phyloP scores from a whole-genome alignment of 92 coral and sea anemone species.

The Bergia sp. region DNA sequence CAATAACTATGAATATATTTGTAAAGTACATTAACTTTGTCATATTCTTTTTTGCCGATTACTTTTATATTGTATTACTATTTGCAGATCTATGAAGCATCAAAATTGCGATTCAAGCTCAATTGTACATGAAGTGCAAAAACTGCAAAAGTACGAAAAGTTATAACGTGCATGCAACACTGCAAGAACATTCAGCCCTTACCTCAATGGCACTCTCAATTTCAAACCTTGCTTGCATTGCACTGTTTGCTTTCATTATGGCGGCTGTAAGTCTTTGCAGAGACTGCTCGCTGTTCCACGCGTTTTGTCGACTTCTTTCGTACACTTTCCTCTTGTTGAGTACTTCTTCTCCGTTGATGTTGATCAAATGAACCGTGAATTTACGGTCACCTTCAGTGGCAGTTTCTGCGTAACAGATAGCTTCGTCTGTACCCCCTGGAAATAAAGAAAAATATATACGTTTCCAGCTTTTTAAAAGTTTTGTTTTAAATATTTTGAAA shows the following conservation, averaged over 20 bases:
- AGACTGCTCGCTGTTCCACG: conserved; percentile 68
- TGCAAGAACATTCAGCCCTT: background rate
- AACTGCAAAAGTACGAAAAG: too few species aligned
- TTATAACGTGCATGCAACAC: background rate
- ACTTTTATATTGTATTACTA: too few species aligned
- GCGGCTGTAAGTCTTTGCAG: conserved; percentile 52
- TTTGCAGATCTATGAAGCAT: too few species aligned
- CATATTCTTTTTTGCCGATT: too few species aligned
- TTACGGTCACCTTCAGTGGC: conserved; percentile 67
- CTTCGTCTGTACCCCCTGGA: conserved; percentile 66
- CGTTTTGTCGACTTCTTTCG: conserved; percentile 64
- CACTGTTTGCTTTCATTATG: conserved; percentile 55
- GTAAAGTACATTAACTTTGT: too few species aligned
- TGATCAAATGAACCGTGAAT: conserved; percentile 64
- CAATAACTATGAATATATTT: too few species aligned
- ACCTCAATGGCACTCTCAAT: conserved; percentile 59
- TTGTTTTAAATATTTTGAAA: too few species aligned
- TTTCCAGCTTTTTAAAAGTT: too few species aligned
- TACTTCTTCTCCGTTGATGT: conserved; percentile 70
- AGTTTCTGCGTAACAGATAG: conserved; percentile 67
- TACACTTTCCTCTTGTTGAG: conserved; percentile 66
- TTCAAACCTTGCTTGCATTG: conserved; percentile 33
- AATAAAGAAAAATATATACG: too few species aligned
- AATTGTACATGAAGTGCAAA: too few species aligned
- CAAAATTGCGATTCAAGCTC: too few species aligned